Evolutionary conservation across 2,797 vertebrate species (phyloP), one percentile per base, ranked within the genome.

Genomic region (Microctenopoma steveboyesi): DNA sequence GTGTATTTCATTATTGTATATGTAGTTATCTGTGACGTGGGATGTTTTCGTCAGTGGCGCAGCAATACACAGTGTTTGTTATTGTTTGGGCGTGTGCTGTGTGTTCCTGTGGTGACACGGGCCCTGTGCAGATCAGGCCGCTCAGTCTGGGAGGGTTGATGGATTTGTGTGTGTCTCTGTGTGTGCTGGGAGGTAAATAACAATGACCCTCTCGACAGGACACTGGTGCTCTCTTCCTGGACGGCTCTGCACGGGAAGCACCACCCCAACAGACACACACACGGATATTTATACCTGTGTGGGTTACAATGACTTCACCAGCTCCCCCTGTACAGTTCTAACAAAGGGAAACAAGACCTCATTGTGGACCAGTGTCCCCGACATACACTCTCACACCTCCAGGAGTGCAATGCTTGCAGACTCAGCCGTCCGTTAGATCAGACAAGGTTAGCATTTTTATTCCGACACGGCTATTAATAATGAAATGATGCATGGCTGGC

Each of bases 371-470:
- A 63, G 54, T 77, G 81, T 78, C 69, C 69, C 56, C 69, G 63
- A 60, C 68, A 62, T 69, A 51, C 81, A 62, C 58, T 60, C 66
- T 68, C 62, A 64, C 65, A 74, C 52, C 64, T 43, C 15, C 68
- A 46, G n/a, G 58, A 58, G 30, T 73, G 52, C 74, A 52, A 49
- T 55, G 92, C 82, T 68, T 92, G 91, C 94, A 91, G 94, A 93
- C 82, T 94, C 93, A 94, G 92, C 92, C 92, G 93, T 95, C 94
- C 91, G 91, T 95, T 96, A 95, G 94, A 95, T 95, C 94, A 94
- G 95, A 97, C 95, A 95, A 95, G 95, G 94, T 96, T 95, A 95
- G 94, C 94, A 93, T 96, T 96, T 93, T 97, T 96, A 96, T 95
- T 95, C 95, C 92, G 95, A 95, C 95, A 88, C 85, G 90, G 95